A percentile compares a stretch with the other conserved stretches of the same genome.
These are phyloP conservation scores for Lepidurus arcticus DNA, from an alignment of 1,140 invertebrate species.

Conservation along the genomic window DNA sequence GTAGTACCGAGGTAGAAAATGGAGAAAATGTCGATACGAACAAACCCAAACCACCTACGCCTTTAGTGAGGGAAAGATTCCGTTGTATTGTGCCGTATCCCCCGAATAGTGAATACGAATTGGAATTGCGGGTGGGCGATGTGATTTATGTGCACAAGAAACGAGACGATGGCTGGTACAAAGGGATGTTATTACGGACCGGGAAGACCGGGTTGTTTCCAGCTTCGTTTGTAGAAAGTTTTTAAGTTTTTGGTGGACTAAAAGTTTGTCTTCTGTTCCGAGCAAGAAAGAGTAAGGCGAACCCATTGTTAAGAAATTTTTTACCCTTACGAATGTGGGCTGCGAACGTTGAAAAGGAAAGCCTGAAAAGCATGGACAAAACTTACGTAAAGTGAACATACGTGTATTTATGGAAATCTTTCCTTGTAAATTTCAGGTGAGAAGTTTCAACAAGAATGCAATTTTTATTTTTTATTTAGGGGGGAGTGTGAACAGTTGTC, in stretches of 20 bases:
- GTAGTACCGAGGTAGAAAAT: neutral
- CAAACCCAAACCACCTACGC: constrained; percentile 35
- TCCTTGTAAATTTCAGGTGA: too few relatives aligned
- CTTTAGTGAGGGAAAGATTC: constrained; percentile 53
- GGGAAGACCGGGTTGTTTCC: constrained; percentile 88
- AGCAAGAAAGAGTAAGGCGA: too few relatives aligned
- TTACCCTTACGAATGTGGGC: too few relatives aligned
- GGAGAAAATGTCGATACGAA: constrained; percentile 5
- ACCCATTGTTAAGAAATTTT: too few relatives aligned
- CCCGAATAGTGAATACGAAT: constrained; percentile 86
- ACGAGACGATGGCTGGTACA: constrained; percentile 91
- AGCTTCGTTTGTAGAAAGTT: constrained; percentile 81
- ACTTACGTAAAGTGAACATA: too few relatives aligned
- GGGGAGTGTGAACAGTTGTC: neutral
- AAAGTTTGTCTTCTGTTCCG: too few relatives aligned
- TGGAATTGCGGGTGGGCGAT: constrained; percentile 82
- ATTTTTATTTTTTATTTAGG: too few relatives aligned
- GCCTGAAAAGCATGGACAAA: too few relatives aligned
- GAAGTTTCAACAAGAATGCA: too few relatives aligned
- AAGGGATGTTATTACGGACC: constrained; percentile 81
- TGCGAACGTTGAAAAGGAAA: too few relatives aligned
- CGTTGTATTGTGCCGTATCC: constrained; percentile 89
- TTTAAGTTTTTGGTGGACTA: constrained; percentile 44
- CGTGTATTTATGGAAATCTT: too few relatives aligned
- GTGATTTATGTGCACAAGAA: constrained; percentile 87